Base-by-base conservation (phyloP, 2,888 invertebrate species). In the Drosophila flavopinicola region DNA sequence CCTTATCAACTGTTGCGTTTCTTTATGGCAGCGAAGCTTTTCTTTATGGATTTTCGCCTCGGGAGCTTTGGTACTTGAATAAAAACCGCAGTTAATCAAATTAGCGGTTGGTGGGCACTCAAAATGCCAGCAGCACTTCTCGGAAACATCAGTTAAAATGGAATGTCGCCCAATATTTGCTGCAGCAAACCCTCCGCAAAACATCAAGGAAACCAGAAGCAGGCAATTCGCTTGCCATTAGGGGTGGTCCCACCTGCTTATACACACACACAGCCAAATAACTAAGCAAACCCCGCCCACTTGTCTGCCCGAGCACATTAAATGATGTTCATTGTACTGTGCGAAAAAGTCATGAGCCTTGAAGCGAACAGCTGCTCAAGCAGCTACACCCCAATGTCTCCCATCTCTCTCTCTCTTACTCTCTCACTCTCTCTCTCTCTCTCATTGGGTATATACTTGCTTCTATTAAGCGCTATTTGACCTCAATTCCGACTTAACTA, bases 191-290 rank as follows among this genome's bases (percentile, higher is more conserved):
- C 30, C 45, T 25, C 51, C 51, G 15, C 35, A 39, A 6, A 13
- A n/a, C 6, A 17, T 32, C 33, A 17, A 13, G 17, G 44, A 52
- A 51, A 41, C 32, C 54, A 58, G 48, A 41, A 53, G 39, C 64
- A 58, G 54, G 61, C 75, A 70, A 75, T 75, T 75, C 75, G 54
- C 63, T 70, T 59, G 59, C 51, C 53, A 75, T 79, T 75, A 66
- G 63, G 76, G 61, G 33, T 75, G 79, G 78, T 53, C 56, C 23
- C 30, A 29, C 37, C 35, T 20, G 29, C 52, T 35, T 17, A 7
- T 17, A 29, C 13, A n/a, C n/a, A n/a, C 23, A 38, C 30, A 48
- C 41, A 6, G 6, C 15, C 30, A 2, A 30, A 27, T 35, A 17
- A 13, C 17, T 11, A 25, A 25, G 20, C 7, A 11, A 3, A 3